phyloP scores from a whole-genome alignment of 1,140 invertebrate genomes.

The Pristionchus pacificus region DNA sequence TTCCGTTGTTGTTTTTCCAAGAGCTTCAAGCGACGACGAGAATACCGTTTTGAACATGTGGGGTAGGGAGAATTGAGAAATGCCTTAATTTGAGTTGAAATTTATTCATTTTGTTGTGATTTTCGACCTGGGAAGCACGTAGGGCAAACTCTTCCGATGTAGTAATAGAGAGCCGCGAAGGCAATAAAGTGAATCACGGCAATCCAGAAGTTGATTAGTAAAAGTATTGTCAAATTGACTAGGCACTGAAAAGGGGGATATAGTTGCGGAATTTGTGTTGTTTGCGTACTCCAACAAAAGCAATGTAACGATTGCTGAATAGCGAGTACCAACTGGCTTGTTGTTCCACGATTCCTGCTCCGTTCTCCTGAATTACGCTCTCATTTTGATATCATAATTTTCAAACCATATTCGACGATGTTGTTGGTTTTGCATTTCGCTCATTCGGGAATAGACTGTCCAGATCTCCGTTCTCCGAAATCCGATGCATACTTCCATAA shows the following conservation, averaged over 20 bases:
- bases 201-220: slow-evolving; percentile 86
- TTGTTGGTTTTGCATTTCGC: slow-evolving; percentile 49
- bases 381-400: slow-evolving; percentile 24
- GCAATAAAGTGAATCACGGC: slow-evolving; percentile 75
- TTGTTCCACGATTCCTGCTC: slow-evolving; percentile 73
- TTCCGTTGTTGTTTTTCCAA: slow-evolving; percentile 33
- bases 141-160: slow-evolving; percentile 86
- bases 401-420: background rate
- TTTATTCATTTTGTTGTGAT: background rate
- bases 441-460: slow-evolving; percentile 15
- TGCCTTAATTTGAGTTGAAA: slow-evolving; percentile 31
- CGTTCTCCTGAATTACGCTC: background rate
- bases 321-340: slow-evolving; percentile 86
- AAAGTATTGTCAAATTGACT: slow-evolving; percentile 83
- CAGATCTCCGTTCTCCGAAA: background rate
- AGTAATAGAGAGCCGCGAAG: slow-evolving; percentile 81
- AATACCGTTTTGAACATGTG: slow-evolving; percentile 65
- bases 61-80: slow-evolving; percentile 58
- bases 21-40: too few relatives aligned
- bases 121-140: slow-evolving; percentile 80
- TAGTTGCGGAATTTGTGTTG: background rate
- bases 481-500: slow-evolving; percentile 43
- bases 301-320: slow-evolving; percentile 86
- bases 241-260: slow-evolving; percentile 66
- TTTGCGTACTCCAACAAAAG: slow-evolving; percentile 75